A percentile compares a stretch with the other conserved stretches of the same genome.
Conservation (phyloP, 2,797 vertebrate species). For the Anabas testudineus region DNA sequence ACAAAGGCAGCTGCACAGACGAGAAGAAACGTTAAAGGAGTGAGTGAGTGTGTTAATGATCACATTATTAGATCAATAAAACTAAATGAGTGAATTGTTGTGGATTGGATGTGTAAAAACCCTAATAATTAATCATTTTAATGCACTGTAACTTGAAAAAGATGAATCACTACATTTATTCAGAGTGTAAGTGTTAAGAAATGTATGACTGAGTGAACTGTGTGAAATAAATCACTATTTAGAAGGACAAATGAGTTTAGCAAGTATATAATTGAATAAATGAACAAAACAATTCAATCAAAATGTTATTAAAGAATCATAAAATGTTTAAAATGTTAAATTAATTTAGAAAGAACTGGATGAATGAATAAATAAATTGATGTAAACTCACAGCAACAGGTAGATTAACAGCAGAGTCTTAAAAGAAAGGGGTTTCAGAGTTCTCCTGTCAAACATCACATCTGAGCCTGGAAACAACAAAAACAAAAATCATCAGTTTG, state of each 20-base stretch:
- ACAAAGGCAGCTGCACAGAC: neutral
- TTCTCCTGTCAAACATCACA: constrained; percentile 74
- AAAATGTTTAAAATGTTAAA: no score
- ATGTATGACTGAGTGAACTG: neutral
- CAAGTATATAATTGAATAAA: neutral
- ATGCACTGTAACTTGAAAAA: no score
- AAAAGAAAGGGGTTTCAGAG: constrained; percentile 82
- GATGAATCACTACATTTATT: no score
- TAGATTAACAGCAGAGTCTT: constrained; percentile 90
- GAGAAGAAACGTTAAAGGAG: neutral
- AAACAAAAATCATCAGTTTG: no score
- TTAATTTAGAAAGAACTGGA: no score
- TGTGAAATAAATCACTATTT: neutral
- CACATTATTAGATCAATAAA: neutral
- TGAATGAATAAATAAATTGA: neutral
- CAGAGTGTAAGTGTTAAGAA: neutral
- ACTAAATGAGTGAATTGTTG: neutral
- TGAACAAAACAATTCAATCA: neutral
- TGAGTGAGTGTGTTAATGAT: no score
- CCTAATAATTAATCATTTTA: no score
- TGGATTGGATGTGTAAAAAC: neutral
- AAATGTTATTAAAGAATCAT: neutral
- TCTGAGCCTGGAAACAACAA: constrained; percentile 73
- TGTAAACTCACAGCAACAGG: constrained; percentile 88
- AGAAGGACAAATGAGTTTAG: neutral